Evolutionary conservation across 2,113 vertebrate genomes (phyloP), one percentile per base, ranked within the genome.

Genomic region (Thoracochromis brauschi): DNA sequence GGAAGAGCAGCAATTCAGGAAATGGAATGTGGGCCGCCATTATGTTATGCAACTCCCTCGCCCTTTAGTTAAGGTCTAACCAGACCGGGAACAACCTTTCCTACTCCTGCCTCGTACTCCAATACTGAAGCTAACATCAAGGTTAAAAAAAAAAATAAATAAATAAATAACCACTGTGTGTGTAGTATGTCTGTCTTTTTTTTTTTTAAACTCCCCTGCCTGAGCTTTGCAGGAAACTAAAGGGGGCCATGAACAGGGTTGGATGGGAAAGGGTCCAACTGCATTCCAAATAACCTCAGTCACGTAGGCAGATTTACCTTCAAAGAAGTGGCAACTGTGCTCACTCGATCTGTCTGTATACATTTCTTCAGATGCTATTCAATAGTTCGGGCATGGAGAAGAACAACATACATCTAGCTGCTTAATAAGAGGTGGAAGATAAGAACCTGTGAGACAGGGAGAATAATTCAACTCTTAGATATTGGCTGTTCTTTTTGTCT

Each of bases 11-110:
- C 53, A 83, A 78, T 80, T 75, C 29, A 75, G 68, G 68, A 75
- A 88, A 88, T 80, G 85, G 86, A 90, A 95, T 87, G 90, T 89
- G 68, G 58, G 87, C 83, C 35, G 82, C 87, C 89, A 93, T 93
- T 91, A 93, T 90, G 68, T 89, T 87, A 92, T 81, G 84, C 89
- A 91, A 93, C 89, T 88, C 73, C 49, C 33, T 24, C 87, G 86
- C 85, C 87, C 87, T 91, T 90, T 88, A 81, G 40, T 87, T 60
- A 51, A 88, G 47, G 80, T 80, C 78, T 87, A 63, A 29, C 12
- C 73, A 86, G 45, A 88, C 71, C 29, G 42, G 42, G 38, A 86
- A 85, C 24, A 85, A 89, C 82, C 58, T 55, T 65, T 71, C 54
- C 21, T 75, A 78, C 57, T 17, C 35, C 42, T 11, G 58, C 73